Percentiles rank a stretch among this genome's conserved stretches.
Conservation (phyloP, 2,888 invertebrate species). For the Poecilus cupreus region DNA sequence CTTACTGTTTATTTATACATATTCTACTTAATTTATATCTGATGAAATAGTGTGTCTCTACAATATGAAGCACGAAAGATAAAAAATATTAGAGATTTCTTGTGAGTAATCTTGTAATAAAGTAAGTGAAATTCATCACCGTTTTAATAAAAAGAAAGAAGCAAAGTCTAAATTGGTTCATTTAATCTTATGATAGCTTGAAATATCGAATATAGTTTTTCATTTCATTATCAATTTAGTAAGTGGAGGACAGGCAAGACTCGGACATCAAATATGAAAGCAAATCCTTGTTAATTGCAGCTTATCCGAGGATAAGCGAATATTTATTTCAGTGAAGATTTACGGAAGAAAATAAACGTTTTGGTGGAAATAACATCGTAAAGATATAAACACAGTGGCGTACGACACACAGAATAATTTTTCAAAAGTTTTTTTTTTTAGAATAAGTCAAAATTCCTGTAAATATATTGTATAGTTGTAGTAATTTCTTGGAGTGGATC, state of each 20-base stretch:
- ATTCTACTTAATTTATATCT: no score
- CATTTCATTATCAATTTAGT: neutral
- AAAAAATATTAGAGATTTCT: neutral
- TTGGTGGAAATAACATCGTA: neutral
- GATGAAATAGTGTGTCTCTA: no score
- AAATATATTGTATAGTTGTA: no score
- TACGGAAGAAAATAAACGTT: neutral
- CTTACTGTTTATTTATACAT: no score
- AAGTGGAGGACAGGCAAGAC: neutral
- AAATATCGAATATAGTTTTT: neutral
- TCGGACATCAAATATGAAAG: neutral
- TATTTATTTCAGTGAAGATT: neutral
- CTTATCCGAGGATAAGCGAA: neutral
- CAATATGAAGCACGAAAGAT: no score
- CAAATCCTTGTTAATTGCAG: neutral
- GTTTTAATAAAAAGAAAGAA: constrained; percentile 1
- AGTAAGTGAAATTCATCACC: neutral
- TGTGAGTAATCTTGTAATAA: neutral
- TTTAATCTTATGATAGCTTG: neutral
- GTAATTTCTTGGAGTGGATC: no score
- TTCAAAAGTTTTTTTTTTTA: no score
- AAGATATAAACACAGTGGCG: no score
- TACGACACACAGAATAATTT: no score
- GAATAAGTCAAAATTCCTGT: no score
- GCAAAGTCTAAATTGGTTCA: neutral